Percentiles rank a stretch among this genome's conserved stretches.
Conservation (phyloP, 2,113 vertebrate species). For the Microtus ochrogaster region DNA sequence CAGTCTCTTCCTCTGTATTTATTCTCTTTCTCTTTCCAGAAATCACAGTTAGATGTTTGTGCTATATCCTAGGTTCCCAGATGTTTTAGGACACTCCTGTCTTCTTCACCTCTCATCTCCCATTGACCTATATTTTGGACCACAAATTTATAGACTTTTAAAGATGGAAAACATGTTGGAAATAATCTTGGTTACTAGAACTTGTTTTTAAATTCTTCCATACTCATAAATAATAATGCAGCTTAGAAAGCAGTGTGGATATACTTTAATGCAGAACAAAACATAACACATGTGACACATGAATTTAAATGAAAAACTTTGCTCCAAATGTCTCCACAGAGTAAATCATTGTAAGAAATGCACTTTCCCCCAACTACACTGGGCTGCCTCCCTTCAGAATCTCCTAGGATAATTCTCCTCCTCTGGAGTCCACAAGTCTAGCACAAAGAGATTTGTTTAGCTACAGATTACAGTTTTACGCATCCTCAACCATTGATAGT, state of each 20-base stretch:
- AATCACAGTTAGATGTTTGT: neutral
- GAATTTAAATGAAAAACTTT: conserved; percentile 54
- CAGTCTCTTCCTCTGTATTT: neutral
- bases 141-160: neutral
- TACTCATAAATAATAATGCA: conserved; percentile 59
- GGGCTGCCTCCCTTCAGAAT: neutral
- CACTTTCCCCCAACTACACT: neutral
- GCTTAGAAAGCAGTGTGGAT: neutral
- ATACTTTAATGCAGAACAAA: conserved; percentile 46
- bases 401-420: neutral
- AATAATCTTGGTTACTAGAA: conserved; percentile 53
- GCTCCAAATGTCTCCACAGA: neutral
- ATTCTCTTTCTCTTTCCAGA: neutral
- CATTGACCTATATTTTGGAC: neutral
- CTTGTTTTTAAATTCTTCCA: conserved; percentile 1
- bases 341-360: conserved; percentile 28
- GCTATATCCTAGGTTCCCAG: neutral
- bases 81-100: neutral
- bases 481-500: neutral
- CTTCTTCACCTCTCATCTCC: neutral
- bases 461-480: conserved; percentile 1
- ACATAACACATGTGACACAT: conserved; percentile 17
- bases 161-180: conserved; percentile 27
- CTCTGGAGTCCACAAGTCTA: neutral
- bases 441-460: neutral